phyloP scores from a whole-genome alignment of 2,797 vertebrate genomes.

The Sebastiscus tertius region DNA sequence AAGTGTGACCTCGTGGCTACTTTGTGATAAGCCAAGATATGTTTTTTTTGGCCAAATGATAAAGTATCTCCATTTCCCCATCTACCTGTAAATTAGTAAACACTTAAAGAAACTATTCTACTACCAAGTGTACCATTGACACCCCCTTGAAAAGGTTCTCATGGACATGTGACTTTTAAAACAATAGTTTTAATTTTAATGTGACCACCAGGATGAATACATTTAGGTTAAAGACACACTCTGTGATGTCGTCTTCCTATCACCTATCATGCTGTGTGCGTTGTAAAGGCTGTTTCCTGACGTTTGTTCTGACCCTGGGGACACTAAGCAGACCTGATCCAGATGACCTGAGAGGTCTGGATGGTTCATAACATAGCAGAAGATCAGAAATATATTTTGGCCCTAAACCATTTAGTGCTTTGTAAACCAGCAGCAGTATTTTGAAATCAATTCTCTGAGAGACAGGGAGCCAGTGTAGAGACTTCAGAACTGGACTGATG shows the following conservation, averaged over 20 bases:
- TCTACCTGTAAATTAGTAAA: not conserved
- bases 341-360: too few species aligned
- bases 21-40: not conserved
- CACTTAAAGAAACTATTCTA: not conserved
- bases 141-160: not conserved
- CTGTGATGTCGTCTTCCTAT: not conserved
- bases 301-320: too few species aligned
- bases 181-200: not conserved
- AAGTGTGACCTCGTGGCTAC: not conserved
- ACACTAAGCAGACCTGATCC: too few species aligned
- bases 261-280: not conserved
- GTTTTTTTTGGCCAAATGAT: too few species aligned
- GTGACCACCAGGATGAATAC: not conserved
- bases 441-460: too few species aligned
- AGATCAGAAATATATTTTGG: too few species aligned
- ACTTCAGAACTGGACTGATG: too few species aligned
- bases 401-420: too few species aligned
- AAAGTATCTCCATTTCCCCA: not conserved
- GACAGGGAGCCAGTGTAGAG: too few species aligned
- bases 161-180: not conserved
- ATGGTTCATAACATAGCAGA: too few species aligned
- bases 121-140: not conserved
- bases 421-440: too few species aligned
- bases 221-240: not conserved
- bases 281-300: not conserved